Evolutionary conservation across 2,113 vertebrate genomes (phyloP).

Genomic region (Saguinus imperator): DNA sequence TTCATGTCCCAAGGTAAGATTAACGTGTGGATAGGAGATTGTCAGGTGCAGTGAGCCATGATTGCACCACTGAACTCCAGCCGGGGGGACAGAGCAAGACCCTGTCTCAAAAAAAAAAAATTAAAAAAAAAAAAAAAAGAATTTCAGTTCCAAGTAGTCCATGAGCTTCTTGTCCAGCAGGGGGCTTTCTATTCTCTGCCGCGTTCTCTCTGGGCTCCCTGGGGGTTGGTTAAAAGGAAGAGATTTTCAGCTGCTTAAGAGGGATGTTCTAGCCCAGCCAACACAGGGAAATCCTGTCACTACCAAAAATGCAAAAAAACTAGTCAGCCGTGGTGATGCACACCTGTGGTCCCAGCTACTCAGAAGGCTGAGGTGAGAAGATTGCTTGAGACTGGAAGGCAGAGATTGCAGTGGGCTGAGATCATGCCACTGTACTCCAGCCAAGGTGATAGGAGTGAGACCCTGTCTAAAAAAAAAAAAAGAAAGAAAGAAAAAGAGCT

Average conservation of each 20-base stretch:
- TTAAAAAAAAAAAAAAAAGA: background rate
- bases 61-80: background rate
- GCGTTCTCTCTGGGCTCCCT: background rate
- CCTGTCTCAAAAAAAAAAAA: background rate
- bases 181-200: background rate
- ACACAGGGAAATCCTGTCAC: no score
- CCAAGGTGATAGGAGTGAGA: no score
- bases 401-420: no score
- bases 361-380: no score
- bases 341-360: no score
- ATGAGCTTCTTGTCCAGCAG: constrained; percentile 32
- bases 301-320: no score
- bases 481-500: no score
- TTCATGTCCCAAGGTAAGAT: background rate
- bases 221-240: background rate
- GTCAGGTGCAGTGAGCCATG: background rate
- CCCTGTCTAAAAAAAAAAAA: no score
- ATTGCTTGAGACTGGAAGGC: no score
- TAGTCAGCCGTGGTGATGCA: no score
- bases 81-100: background rate
- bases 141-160: background rate
- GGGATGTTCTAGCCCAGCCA: background rate
- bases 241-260: background rate
- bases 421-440: no score
- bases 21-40: background rate